Evolutionary conservation across 2,888 invertebrate genomes (phyloP), one percentile per base, ranked within the genome.

Genomic region (Xylota sylvarum): DNA sequence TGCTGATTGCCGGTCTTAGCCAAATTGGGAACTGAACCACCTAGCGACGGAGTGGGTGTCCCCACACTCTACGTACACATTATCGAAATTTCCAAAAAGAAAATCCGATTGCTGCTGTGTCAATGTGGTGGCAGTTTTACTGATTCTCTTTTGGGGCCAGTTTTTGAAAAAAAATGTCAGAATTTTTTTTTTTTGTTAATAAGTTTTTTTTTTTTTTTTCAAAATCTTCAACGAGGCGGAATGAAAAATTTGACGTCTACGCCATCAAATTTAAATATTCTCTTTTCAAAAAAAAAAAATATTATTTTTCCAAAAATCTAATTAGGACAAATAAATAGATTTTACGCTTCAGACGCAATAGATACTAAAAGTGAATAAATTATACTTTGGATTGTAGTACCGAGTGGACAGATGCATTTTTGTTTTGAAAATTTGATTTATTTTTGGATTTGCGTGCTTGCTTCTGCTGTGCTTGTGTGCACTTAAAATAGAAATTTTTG

Each of bases 1-100:
- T n/a, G 14, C 12, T 43, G 40, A 67, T 52, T 62, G 62, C 62
- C 60, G 72, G 64, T 76, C 79, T 84, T 64, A 32, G 65, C 67
- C 76, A 80, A 80, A 62, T 85, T 85, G 76, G 85, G 85, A 80
- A 80, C 85, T 85, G 74, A 72, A 67, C 76, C 40, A 72, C 50
- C 23, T 37, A 23, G 23, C 52, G 43, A 32, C 52, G 52, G 19
- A 50, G 70, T 82, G 76, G 76, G 70, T 79, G 80, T 85, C 58
- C 17, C 46, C 46, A 52, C 52, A 60, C 58, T 67, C 72, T 58
- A 6, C 4, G 40, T 58, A 55, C 37, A 55, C 30, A 50, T 67
- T 17, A 23, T 48, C 23, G 23, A 32, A 35, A 23, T 69, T 65
- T 85, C 64, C 80, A 64, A 85, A 80, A 80, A 40, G 35, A n/a